These are phyloP conservation scores for Lasiommata megera DNA, from an alignment of 2,888 invertebrate species.

Conservation along the genomic window DNA sequence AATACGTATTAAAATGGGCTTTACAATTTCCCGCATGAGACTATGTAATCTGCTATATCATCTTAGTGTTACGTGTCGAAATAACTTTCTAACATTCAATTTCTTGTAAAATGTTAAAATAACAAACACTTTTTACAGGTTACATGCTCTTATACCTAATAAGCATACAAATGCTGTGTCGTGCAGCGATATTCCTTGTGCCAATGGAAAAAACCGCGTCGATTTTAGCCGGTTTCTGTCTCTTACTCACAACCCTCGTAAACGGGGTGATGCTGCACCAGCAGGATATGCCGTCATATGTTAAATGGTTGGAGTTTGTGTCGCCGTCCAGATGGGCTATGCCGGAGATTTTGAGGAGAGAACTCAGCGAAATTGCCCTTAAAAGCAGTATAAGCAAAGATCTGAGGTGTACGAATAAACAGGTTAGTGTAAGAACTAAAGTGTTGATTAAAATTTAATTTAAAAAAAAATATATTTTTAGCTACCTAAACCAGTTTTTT, in stretches of 20 bases:
- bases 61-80: too few species aligned
- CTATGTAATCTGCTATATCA: too few species aligned
- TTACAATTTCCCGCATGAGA: too few species aligned
- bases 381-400: slow-evolving; percentile 73
- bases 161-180: slow-evolving; percentile 84
- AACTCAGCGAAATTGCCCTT: slow-evolving; percentile 84
- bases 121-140: slow-evolving; percentile 67
- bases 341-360: slow-evolving; percentile 84
- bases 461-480: neutral
- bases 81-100: too few species aligned
- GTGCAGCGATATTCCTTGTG: slow-evolving; percentile 85
- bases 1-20: too few species aligned
- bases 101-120: too few species aligned
- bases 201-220: slow-evolving; percentile 85
- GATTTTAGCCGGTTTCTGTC: slow-evolving; percentile 80
- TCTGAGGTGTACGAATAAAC: slow-evolving; percentile 85
- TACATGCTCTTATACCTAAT: slow-evolving; percentile 87
- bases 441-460: too few species aligned
- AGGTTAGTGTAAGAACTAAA: slow-evolving; percentile 78
- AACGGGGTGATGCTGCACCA: slow-evolving; percentile 87
- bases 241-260: slow-evolving; percentile 83
- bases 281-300: slow-evolving; percentile 84
- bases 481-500: too few species aligned
- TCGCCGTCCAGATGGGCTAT: slow-evolving; percentile 89
- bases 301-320: slow-evolving; percentile 84